Percentiles rank a stretch among this genome's conserved stretches.
phyloP scores from a whole-genome alignment of 2,888 invertebrate species.

The Anorthoa munda region DNA sequence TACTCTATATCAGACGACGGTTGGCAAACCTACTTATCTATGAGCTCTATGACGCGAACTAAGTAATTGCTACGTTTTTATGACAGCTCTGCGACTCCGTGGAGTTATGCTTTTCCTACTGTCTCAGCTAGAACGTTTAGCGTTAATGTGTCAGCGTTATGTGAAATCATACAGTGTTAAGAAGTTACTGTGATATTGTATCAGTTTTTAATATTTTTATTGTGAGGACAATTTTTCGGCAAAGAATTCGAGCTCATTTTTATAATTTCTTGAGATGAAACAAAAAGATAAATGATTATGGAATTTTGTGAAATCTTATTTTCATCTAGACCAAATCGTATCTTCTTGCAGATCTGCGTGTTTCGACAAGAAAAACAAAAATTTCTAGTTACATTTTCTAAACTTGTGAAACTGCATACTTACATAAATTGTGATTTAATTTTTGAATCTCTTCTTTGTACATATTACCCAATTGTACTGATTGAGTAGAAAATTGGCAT shows the following conservation, averaged over 20 bases:
- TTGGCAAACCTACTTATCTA: constrained; percentile 32
- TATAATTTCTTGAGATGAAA: background rate
- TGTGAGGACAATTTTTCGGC: no score
- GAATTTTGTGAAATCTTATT: background rate
- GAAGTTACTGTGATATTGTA: constrained; percentile 32
- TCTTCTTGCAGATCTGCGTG: background rate
- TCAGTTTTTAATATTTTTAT: background rate
- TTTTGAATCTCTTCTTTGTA: constrained; percentile 4
- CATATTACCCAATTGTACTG: constrained; percentile 24
- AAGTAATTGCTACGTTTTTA: constrained; percentile 60
- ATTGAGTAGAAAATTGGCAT: constrained; percentile 18
- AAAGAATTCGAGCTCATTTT: background rate
- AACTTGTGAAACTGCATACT: background rate
- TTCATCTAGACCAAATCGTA: constrained; percentile 1
- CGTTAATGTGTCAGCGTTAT: constrained; percentile 50
- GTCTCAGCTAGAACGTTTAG: constrained; percentile 46
- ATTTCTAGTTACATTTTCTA: background rate
- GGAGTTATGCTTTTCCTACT: constrained; percentile 47
- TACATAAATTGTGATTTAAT: constrained; percentile 23
- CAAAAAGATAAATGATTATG: background rate
- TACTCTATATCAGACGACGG: no score
- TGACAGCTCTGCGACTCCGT: constrained; percentile 31
- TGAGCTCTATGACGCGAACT: constrained; percentile 52
- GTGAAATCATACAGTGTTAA: constrained; percentile 16
- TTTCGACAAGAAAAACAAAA: background rate